phyloP scores from a whole-genome alignment of 2,797 vertebrate species.

The Poecilia velifera region DNA sequence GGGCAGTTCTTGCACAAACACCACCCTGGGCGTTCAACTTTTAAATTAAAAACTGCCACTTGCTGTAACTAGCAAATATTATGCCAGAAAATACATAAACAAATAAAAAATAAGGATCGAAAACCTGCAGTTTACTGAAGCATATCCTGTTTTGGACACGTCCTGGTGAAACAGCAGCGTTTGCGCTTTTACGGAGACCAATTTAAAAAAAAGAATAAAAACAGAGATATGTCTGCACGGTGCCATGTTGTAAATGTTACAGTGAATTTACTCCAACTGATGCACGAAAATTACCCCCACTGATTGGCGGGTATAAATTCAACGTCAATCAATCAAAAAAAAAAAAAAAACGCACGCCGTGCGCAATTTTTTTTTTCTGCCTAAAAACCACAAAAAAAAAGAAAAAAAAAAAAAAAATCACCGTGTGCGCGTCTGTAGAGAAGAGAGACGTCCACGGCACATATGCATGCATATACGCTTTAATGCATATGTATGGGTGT shows the following conservation, averaged over 20 bases:
- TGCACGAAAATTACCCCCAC: neutral
- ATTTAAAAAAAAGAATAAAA: neutral
- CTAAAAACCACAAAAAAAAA: neutral
- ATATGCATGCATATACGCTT: slow-evolving; percentile 40
- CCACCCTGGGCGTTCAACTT: neutral
- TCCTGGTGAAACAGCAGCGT: neutral
- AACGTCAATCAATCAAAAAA: slow-evolving; percentile 4
- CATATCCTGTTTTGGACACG: neutral
- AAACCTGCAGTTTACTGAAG: neutral
- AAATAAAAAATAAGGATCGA: neutral
- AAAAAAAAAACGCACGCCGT: no score
- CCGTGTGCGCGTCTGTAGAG: neutral
- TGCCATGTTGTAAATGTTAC: neutral
- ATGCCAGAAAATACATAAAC: neutral
- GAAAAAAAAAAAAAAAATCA: neutral
- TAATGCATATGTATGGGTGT: slow-evolving; percentile 31
- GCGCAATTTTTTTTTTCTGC: no score
- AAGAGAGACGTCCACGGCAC: slow-evolving; percentile 17
- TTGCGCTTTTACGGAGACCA: neutral
- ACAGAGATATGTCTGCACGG: neutral
- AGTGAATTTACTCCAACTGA: slow-evolving; percentile 2
- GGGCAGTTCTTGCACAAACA: no score
- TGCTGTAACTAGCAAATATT: neutral
- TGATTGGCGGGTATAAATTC: slow-evolving; percentile 6
- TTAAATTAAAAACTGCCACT: neutral